Evolutionary conservation across 2,888 invertebrate species (phyloP).

Genomic region (Globia sparganii): DNA sequence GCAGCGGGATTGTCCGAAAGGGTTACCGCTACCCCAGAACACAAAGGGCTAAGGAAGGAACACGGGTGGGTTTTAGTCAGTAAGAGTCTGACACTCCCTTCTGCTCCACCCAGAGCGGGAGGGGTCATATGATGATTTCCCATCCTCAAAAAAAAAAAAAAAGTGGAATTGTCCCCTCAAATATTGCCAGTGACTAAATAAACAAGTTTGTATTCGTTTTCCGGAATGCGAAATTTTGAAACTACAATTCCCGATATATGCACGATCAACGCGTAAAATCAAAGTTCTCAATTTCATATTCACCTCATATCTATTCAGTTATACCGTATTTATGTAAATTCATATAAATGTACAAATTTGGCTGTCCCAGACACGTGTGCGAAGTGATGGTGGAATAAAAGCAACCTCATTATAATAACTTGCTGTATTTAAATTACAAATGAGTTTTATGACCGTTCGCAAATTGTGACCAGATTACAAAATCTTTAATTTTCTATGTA

Average conservation of each 20-base stretch:
- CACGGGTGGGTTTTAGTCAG: too few relatives aligned
- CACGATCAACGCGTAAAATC: conserved; percentile 1
- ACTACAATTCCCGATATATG: not conserved
- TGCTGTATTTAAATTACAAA: conserved; percentile 70
- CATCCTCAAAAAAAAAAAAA: too few relatives aligned
- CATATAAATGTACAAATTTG: conserved; percentile 52
- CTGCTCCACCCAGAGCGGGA: too few relatives aligned
- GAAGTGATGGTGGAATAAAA: conserved; percentile 64
- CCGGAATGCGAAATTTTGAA: not conserved
- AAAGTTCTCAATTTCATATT: conserved; percentile 44
- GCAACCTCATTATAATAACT: conserved; percentile 67
- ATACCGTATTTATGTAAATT: conserved; percentile 34
- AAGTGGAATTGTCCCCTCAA: not conserved
- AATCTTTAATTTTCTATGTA: conserved; percentile 41
- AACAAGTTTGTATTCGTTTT: not conserved
- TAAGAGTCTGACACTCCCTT: too few relatives aligned
- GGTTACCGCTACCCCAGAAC: too few relatives aligned
- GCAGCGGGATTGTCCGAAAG: too few relatives aligned
- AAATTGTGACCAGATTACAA: conserved; percentile 53
- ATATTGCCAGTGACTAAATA: not conserved
- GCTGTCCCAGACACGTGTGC: conserved; percentile 56
- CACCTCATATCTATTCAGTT: conserved; percentile 23
- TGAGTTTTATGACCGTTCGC: conserved; percentile 55
- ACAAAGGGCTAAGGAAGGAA: too few relatives aligned
- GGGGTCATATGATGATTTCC: too few relatives aligned